Evolutionary conservation across 2,113 vertebrate species (phyloP), one percentile per base, ranked within the genome.

Genomic region (Erythrocebus patas): DNA sequence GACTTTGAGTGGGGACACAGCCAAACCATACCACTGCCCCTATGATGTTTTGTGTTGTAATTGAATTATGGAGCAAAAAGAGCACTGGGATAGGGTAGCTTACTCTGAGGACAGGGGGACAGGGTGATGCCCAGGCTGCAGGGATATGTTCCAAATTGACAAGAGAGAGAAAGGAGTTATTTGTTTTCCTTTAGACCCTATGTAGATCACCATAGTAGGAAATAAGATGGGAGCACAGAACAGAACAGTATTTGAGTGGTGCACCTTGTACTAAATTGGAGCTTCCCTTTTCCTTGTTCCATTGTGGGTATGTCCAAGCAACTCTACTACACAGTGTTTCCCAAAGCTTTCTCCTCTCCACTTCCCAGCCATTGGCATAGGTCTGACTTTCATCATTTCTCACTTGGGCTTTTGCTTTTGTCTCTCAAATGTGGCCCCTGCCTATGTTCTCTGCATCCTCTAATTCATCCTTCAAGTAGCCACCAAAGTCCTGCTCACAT

Each of bases 331-430:
- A 20, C 32, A 11, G 3, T 48, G 17, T 48, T 64, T 64, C 30
- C 52, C 78, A 18, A 59, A 75, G 81, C 3, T 38, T 80, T 38
- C 38, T n/a, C 70, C 45, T 73, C 17, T 8, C 61, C 38, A 45
- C 18, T 55, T 48, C 73, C 55, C 13, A 30, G 40, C 78, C 57
- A 10, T 5, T 30, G 50, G 2, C 73, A 38, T n/a, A 9, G 82
- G 18, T 93, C 79, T 95, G 38, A 9, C 96, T 96, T 48, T 38
- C 40, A 66, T 50, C 40, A 73, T 43, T 72, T 73, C 38, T 52
- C 43, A 73, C 27, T 40, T 83, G 68, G 48, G 72, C 88, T 75
- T 88, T 48, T 30, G 52, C 30, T 64, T 95, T 50, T 55, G 5
- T 78, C 14, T 61, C 59, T 89, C 30, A 55, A 40, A 66, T 35